Percentiles rank a stretch among this genome's conserved stretches.
These are phyloP conservation scores for Terrapene triunguis DNA, from an alignment of 2,113 vertebrate species.

Conservation along the genomic window DNA sequence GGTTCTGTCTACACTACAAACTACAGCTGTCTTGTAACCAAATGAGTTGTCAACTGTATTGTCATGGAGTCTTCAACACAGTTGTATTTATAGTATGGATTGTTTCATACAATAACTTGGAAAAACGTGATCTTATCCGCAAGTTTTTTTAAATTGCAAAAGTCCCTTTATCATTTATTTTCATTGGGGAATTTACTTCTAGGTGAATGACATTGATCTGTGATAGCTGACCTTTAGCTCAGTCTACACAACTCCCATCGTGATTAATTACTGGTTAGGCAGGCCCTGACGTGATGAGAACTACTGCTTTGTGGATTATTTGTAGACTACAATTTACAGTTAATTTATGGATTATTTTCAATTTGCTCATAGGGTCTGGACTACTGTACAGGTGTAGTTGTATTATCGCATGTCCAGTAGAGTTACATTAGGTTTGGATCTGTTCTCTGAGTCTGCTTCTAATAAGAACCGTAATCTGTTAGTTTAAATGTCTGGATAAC, in stretches of 20 bases:
- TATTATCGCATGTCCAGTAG: slow-evolving; percentile 57
- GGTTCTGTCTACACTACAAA: neutral
- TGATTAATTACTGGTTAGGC: neutral
- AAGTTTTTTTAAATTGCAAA: neutral
- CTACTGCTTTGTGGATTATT: neutral
- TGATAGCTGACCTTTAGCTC: neutral
- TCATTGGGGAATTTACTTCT: neutral
- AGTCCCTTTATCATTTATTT: neutral
- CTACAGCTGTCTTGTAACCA: neutral
- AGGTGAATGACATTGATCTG: neutral
- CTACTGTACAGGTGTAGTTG: slow-evolving; percentile 58
- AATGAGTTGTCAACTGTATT: neutral
- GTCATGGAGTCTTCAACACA: neutral
- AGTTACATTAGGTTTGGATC: neutral
- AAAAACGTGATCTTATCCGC: neutral
- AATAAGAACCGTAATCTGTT: neutral
- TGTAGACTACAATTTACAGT: neutral
- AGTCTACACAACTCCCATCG: neutral
- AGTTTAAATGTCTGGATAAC: neutral
- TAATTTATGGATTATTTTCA: neutral
- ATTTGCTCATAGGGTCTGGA: neutral
- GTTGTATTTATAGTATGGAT: neutral
- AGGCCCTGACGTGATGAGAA: neutral
- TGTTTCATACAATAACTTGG: neutral
- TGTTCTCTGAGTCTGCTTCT: neutral